A percentile compares a stretch with the other conserved stretches of the same genome.
phyloP scores from a whole-genome alignment of 2,113 vertebrate genomes.

The Gavialis gangeticus region DNA sequence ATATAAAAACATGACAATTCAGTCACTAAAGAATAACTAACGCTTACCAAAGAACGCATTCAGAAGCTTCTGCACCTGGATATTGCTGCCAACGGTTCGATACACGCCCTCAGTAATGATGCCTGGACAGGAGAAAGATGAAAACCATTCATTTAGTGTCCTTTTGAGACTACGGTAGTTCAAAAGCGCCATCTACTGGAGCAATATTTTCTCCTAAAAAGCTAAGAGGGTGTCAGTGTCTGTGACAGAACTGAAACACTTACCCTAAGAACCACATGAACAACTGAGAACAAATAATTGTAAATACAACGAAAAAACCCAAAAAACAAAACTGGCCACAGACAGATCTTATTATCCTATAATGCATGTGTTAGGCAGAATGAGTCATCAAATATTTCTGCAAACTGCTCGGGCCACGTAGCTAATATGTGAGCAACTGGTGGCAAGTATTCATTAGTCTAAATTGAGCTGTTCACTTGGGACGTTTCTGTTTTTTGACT shows the following conservation, averaged over 20 bases:
- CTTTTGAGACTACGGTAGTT: rapidly evolving
- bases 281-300: not conserved
- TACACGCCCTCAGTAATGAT: slow-evolving; percentile 92
- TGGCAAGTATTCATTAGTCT: not conserved
- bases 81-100: slow-evolving; percentile 96
- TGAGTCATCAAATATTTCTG: not conserved
- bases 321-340: not conserved
- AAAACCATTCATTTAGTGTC: not conserved
- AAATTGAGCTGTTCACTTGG: not conserved
- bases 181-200: slow-evolving; percentile 53
- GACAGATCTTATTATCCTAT: not conserved
- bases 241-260: too few relatives aligned
- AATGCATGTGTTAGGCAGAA: not conserved
- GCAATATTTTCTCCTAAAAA: too few relatives aligned
- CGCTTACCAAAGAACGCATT: slow-evolving; percentile 95
- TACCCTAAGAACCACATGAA: not conserved
- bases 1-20: not conserved
- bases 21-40: not conserved
- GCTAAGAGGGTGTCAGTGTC: not conserved
- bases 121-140: slow-evolving; percentile 77
- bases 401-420: not conserved
- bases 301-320: not conserved
- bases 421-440: not conserved
- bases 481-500: not conserved
- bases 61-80: slow-evolving; percentile 97